Percentiles rank a stretch among this genome's conserved stretches.
Evolutionary conservation across 2,797 vertebrate species (phyloP).

Genomic region (Cheirogaleus major): DNA sequence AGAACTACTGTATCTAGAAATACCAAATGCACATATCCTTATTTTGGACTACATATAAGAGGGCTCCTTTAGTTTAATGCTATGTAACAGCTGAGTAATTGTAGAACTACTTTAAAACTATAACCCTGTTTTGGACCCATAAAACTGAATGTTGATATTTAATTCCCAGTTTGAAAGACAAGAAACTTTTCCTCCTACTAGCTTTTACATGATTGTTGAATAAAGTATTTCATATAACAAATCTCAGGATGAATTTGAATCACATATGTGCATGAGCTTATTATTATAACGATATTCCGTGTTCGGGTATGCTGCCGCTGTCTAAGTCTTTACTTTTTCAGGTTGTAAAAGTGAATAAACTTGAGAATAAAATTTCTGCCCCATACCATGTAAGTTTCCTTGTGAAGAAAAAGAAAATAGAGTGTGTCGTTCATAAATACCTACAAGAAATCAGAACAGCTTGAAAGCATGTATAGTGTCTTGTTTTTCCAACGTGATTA

Average conservation of each 20-base stretch:
- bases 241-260: not conserved
- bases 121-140: not conserved
- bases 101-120: not conserved
- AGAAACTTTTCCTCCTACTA: not conserved
- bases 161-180: not conserved
- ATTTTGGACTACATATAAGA: not conserved
- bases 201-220: not conserved
- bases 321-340: not conserved
- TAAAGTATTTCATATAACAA: not conserved
- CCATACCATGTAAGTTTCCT: not conserved
- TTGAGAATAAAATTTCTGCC: not conserved
- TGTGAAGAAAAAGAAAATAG: not conserved
- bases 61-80: not conserved
- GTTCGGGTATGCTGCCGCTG: not conserved
- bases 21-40: not conserved
- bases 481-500: conserved; percentile 56
- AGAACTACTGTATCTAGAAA: not conserved
- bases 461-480: not conserved
- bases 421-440: conserved; percentile 7
- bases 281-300: not conserved
- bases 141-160: not conserved
- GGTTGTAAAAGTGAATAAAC: not conserved
- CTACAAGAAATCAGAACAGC: conserved; percentile 20
- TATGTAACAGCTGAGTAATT: not conserved
- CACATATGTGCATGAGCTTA: not conserved